Evolutionary conservation across 2,113 vertebrate species (phyloP).

Genomic region (Diphyllodes magnificus): DNA sequence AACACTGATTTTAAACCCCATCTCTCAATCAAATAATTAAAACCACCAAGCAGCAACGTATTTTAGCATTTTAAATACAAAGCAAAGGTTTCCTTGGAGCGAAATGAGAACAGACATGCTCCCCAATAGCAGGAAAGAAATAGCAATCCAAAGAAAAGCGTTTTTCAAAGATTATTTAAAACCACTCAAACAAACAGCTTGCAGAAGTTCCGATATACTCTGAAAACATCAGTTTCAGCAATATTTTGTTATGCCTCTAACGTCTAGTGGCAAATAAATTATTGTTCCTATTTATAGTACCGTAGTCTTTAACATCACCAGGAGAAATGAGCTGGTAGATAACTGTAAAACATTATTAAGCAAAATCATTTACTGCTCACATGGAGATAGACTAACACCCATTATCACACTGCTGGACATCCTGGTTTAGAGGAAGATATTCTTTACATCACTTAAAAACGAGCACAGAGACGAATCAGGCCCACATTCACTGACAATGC

Average conservation of each 20-base stretch:
- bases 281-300: background rate
- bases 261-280: background rate
- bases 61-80: background rate
- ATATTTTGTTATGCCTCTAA: background rate
- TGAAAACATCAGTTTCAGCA: background rate
- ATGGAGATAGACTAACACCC: background rate
- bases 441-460: background rate
- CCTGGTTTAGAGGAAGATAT: background rate
- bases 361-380: background rate
- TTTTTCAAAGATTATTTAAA: background rate
- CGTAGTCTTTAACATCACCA: background rate
- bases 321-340: background rate
- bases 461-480: background rate
- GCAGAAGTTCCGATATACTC: background rate
- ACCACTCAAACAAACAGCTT: background rate
- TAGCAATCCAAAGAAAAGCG: background rate
- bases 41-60: background rate
- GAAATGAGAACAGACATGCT: background rate
- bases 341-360: background rate
- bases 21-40: background rate
- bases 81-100: background rate
- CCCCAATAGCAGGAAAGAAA: background rate
- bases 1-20: background rate
- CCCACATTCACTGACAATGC: accelerated
- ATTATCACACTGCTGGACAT: background rate